phyloP scores from a whole-genome alignment of 2,888 invertebrate species.

The Drosophila neotestacea region DNA sequence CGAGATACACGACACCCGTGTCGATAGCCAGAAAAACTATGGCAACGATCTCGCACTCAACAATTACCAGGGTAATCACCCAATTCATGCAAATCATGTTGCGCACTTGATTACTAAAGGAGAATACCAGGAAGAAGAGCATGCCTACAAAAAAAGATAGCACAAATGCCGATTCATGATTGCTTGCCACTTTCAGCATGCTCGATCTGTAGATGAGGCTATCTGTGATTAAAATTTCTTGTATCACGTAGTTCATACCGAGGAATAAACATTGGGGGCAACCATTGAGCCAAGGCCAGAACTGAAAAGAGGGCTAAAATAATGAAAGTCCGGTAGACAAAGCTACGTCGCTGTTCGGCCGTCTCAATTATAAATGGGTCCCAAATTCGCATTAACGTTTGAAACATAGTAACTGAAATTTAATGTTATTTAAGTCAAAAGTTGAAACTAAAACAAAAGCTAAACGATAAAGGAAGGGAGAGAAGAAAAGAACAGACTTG shows the following conservation, averaged over 20 bases:
- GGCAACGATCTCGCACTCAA: constrained; percentile 41
- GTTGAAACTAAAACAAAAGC: constrained; percentile 6
- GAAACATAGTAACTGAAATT: constrained; percentile 51
- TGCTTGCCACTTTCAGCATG: neutral
- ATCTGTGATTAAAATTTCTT: neutral
- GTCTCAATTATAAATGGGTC: constrained; percentile 23
- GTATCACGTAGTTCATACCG: constrained; percentile 18
- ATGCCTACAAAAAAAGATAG: constrained; percentile 43
- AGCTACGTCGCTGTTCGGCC: constrained; percentile 24
- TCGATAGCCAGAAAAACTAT: constrained; percentile 18
- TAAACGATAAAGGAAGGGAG: neutral
- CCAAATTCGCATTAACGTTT: constrained; percentile 29
- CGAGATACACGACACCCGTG: constrained; percentile 1
- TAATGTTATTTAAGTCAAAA: neutral
- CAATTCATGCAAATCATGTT: constrained; percentile 31
- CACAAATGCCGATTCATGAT: constrained; percentile 35
- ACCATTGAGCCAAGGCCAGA: constrained; percentile 43
- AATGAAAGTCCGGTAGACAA: constrained; percentile 18
- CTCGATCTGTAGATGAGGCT: neutral
- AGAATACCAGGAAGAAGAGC: constrained; percentile 35
- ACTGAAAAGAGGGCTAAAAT: constrained; percentile 8
- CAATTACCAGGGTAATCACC: constrained; percentile 28
- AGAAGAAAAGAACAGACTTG: neutral
- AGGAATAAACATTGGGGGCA: constrained; percentile 2
- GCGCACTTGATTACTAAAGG: constrained; percentile 31